Percentiles rank a stretch among this genome's conserved stretches.
Evolutionary conservation across 2,113 vertebrate genomes (phyloP).

Genomic region (Proterorhinus semilunaris): DNA sequence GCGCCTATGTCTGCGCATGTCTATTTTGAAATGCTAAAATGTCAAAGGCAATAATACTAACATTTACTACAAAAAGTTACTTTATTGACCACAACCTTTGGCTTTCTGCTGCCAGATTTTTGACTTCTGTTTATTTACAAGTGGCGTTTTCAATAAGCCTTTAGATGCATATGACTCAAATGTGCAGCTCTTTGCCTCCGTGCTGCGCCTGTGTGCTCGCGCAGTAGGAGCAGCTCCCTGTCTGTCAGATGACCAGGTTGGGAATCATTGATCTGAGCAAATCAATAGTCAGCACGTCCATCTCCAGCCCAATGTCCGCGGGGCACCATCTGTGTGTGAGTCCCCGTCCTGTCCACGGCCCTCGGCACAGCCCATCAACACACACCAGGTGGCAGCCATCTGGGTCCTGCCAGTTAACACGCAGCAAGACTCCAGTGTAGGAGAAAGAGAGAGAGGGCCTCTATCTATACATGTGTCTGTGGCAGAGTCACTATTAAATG

Average conservation of each 20-base stretch:
- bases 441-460: slow-evolving; percentile 56
- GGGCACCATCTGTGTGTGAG: slow-evolving; percentile 69
- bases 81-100: too few relatives aligned
- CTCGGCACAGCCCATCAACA: slow-evolving; percentile 54
- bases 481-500: slow-evolving; percentile 51
- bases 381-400: slow-evolving; percentile 72
- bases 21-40: too few relatives aligned
- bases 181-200: slow-evolving; percentile 26
- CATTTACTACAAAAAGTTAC: too few relatives aligned
- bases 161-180: slow-evolving; percentile 24
- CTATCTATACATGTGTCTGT: slow-evolving; percentile 46
- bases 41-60: too few relatives aligned
- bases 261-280: slow-evolving; percentile 74
- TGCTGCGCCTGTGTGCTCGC: slow-evolving; percentile 44
- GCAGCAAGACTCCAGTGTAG: slow-evolving; percentile 58
- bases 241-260: slow-evolving; percentile 68
- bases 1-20: too few relatives aligned
- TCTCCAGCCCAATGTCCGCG: slow-evolving; percentile 53
- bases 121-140: slow-evolving; percentile 2
- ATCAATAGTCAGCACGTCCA: slow-evolving; percentile 67
- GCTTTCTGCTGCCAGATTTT: not conserved
- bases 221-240: slow-evolving; percentile 49
- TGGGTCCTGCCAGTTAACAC: slow-evolving; percentile 65
- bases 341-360: slow-evolving; percentile 56
- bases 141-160: slow-evolving; percentile 1